Base-by-base conservation (phyloP, 2,888 invertebrate genomes). In the Acheta domesticus region DNA sequence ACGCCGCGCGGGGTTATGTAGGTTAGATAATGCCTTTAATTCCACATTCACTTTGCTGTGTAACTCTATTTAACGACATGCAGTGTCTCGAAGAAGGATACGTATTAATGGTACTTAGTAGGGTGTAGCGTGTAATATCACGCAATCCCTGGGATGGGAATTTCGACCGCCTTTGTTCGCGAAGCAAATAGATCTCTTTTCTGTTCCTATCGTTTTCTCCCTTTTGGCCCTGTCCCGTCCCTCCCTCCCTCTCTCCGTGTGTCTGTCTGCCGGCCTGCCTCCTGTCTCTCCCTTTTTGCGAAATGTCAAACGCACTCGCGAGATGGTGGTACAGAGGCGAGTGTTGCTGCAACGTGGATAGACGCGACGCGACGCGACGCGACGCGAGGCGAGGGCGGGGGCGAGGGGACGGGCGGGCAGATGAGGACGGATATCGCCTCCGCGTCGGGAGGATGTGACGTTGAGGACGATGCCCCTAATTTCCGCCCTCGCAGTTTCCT, bases 21-120 rank as follows among this genome's bases (percentile, higher is more conserved):
- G 62, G 62, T 62, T 62, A 62, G 62, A 62, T 62, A 62, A 62
- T 62, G 62, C 62, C 62, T 62, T 62, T 62, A 62, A 62, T 62
- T 62, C 62, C 62, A 62, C 62, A 62, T 62, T 62, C 62, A 62
- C 62, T 62, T 62, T 62, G 62, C 62, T 62, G 62, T 62, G 62
- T 62, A 62, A 62, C 62, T 62, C 62, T n/a, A 62, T 62, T 62
- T 62, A 62, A 62, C 62, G 62, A 62, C 62, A 62, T 62, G 62
- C 62, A 62, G 16, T 62, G 62, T 62, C 62, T 62, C 62, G n/a
- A n/a, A 62, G 62, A 62, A n/a, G 62, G 62, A 62, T 62, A n/a
- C 62, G 62, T 19, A 62, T 62, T 62, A 62, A n/a, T 19, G 16
- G 62, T n/a, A 62, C 62, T 62, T 62, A 62, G 62, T n/a, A n/a